A percentile compares a stretch with the other conserved stretches of the same genome.
Evolutionary conservation across 2,797 vertebrate genomes (phyloP).

Genomic region (Astyanax mexicanus): DNA sequence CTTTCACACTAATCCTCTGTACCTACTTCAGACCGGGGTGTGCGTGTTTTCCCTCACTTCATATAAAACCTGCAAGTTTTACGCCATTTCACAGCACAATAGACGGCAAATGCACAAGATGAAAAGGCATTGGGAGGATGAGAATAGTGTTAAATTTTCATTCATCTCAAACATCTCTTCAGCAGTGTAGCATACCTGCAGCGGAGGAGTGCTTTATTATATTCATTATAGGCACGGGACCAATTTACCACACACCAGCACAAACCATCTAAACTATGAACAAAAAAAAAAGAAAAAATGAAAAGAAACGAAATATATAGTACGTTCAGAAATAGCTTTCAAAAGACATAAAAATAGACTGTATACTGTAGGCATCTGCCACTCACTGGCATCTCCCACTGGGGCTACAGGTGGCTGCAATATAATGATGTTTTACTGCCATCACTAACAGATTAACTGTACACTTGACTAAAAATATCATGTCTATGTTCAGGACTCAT

Average conservation of each 20-base stretch:
- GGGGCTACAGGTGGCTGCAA: neutral
- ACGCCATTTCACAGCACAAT: neutral
- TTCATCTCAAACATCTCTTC: neutral
- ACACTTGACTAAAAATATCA: no score
- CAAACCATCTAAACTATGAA: neutral
- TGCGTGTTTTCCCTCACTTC: neutral
- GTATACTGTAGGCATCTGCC: slow-evolving; percentile 19
- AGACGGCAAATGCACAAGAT: neutral
- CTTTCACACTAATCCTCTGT: neutral
- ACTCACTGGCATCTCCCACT: neutral
- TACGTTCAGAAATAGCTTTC: neutral
- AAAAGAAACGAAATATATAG: neutral
- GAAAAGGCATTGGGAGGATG: neutral
- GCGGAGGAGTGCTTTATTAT: neutral
- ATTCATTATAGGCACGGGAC: neutral
- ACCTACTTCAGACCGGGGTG: neutral
- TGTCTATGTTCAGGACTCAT: no score
- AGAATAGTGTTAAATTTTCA: neutral
- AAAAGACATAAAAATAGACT: slow-evolving; percentile 3
- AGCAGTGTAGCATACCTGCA: neutral
- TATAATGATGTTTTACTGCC: no score
- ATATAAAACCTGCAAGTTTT: neutral
- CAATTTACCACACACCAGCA: neutral
- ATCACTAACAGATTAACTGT: no score
- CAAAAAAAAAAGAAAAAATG: neutral